Conservation (phyloP, 2,888 invertebrate genomes). For the Stegana nigrithorax region DNA sequence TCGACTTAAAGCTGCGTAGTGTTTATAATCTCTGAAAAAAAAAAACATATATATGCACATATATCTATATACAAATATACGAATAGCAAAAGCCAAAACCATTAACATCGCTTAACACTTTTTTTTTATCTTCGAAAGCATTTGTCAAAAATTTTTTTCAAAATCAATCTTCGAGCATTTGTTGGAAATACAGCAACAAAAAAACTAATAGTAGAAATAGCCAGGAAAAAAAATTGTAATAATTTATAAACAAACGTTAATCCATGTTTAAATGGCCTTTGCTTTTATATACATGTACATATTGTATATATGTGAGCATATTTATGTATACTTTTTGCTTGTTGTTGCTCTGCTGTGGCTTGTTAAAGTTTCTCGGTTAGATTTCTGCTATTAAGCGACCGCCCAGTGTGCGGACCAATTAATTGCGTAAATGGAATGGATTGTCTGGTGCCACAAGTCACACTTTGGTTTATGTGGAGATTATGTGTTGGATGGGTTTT, state of each 20-base stretch:
- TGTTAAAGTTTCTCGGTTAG: neutral
- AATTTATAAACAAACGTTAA: conserved; percentile 44
- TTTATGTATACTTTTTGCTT: too few species aligned
- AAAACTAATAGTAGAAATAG: neutral
- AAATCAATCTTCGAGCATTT: conserved; percentile 4
- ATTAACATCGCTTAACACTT: conserved; percentile 45
- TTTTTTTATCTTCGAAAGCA: conserved; percentile 32
- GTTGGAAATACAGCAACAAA: too few species aligned
- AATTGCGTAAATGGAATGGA: conserved; percentile 62
- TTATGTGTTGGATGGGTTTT: neutral
- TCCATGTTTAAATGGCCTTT: conserved; percentile 41
- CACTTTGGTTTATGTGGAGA: conserved; percentile 38
- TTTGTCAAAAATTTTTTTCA: conserved; percentile 45
- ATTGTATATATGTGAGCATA: too few species aligned
- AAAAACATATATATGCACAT: neutral
- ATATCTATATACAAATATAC: neutral
- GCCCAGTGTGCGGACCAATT: conserved; percentile 62
- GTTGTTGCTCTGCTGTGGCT: too few species aligned
- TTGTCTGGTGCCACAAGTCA: conserved; percentile 58
- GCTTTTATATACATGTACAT: too few species aligned
- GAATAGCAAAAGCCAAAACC: conserved; percentile 28
- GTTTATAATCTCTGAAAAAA: neutral
- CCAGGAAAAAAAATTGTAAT: neutral
- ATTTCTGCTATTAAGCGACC: conserved; percentile 51
- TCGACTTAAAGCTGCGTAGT: too few species aligned